Base-by-base conservation (phyloP, 2,888 invertebrate genomes). In the Bellardia pandia region DNA sequence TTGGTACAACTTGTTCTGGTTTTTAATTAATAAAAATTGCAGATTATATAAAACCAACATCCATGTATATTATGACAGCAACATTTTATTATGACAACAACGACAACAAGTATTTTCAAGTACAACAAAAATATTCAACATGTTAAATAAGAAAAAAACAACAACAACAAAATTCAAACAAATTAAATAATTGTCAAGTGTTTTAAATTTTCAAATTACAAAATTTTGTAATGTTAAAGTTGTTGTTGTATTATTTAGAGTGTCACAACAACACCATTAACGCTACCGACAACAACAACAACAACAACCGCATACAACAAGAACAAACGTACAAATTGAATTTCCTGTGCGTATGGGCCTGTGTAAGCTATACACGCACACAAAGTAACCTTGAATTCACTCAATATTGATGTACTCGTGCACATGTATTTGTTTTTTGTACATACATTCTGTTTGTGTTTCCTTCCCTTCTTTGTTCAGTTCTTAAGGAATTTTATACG, bases 121-220 rank as follows among this genome's bases (percentile, higher is more conserved):
- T 7, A 37, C 16, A 45, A 37, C 14, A 23, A 16, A 33, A 71
- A 40, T 7, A 23, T 37, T 23, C 51, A 51, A 11, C 11, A 14
- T 64, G 7, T 37, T 33, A n/a, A n/a, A 40, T 40, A 69, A 33
- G 48, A 62, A 81, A 16, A 40, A 79, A 37, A 58, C n/a, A 30
- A 1, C 2, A 23, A 37, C 5, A 1, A 56, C 1, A 16, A 56
- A 68, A 48, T 60, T 23, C 16, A 71, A 80, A 76, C 64, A 66
- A 66, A 66, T 77, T 56, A 76, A 71, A 77, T 77, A 71, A 77
- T 77, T 86, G 58, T 81, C 74, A 72, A 71, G 80, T 37, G 75
- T 42, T 80, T 76, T 66, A 66, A 80, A 56, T 9, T 48, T 58
- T 60, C n/a, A 72, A 48, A 51, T 64, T 40, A 66, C 30, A 23